Evolutionary conservation across 2,797 vertebrate genomes (phyloP).

Genomic region (Poecilia wingei): DNA sequence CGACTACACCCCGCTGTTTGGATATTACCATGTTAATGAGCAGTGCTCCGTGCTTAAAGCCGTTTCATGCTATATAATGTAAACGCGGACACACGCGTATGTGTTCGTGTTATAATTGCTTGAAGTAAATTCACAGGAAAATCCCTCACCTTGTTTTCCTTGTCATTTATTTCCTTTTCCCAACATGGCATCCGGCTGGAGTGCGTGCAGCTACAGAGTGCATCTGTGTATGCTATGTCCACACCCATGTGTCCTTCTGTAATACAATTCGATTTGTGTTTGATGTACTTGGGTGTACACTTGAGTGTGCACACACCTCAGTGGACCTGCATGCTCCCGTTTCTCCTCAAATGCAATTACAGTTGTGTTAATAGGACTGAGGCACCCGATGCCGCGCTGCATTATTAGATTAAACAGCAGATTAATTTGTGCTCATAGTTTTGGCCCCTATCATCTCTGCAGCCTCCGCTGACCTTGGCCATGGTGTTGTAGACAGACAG

Average conservation of each 20-base stretch:
- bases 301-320: conserved; percentile 56
- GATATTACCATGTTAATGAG: conserved; percentile 86
- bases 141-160: conserved; percentile 31
- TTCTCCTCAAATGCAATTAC: conserved; percentile 76
- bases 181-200: conserved; percentile 15
- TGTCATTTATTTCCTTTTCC: conserved; percentile 31
- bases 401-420: conserved; percentile 84
- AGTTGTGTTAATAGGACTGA: conserved; percentile 79
- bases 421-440: conserved; percentile 78
- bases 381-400: conserved; percentile 69
- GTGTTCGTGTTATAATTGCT: conserved; percentile 37
- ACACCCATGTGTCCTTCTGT: conserved; percentile 31
- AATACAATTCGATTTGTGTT: conserved; percentile 62
- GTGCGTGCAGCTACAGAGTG: neutral
- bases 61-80: conserved; percentile 54
- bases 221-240: conserved; percentile 4
- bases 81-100: conserved; percentile 63
- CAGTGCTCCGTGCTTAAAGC: conserved; percentile 73
- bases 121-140: conserved; percentile 42
- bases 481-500: conserved; percentile 73
- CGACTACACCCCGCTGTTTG: conserved; percentile 80
- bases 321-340: conserved; percentile 47
- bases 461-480: conserved; percentile 77
- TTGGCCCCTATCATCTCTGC: conserved; percentile 71
- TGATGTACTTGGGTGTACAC: conserved; percentile 46